Evolutionary conservation across 2,888 invertebrate species (phyloP).

Genomic region (Trichopoda pennipes): DNA sequence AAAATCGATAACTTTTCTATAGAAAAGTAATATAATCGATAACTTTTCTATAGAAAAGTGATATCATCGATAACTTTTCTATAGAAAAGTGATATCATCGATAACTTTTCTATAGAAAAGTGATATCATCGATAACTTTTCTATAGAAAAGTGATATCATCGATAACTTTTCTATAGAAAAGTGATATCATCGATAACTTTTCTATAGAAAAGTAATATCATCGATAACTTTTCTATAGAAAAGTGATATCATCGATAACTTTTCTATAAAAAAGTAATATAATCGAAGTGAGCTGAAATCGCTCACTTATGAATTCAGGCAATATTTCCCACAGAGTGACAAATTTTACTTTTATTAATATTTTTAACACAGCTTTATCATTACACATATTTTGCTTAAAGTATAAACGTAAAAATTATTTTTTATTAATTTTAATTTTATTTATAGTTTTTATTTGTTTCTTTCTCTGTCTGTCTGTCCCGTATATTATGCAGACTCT

Average conservation of each 20-base stretch:
- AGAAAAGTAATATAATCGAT: not conserved
- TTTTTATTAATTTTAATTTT: constrained; percentile 21
- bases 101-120: constrained; percentile 4
- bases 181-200: not conserved
- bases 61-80: not conserved
- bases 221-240: not conserved
- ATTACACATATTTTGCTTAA: not conserved
- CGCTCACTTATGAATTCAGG: too few relatives aligned
- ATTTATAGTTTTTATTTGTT: constrained; percentile 26
- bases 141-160: not conserved
- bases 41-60: not conserved
- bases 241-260: not conserved
- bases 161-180: not conserved
- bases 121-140: not conserved
- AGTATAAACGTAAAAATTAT: not conserved
- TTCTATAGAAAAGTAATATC: not conserved
- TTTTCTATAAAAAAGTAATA: not conserved
- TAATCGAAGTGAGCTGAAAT: too few relatives aligned
- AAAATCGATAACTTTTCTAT: not conserved
- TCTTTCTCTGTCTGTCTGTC: constrained; percentile 9
- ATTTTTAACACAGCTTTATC: not conserved
- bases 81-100: not conserved
- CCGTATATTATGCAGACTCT: not conserved
- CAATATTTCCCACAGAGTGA: not conserved
- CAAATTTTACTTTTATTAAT: not conserved